These are phyloP conservation scores for Psilanteris sp. DNA, from an alignment of 1,140 invertebrate species.

Conservation along the genomic window DNA sequence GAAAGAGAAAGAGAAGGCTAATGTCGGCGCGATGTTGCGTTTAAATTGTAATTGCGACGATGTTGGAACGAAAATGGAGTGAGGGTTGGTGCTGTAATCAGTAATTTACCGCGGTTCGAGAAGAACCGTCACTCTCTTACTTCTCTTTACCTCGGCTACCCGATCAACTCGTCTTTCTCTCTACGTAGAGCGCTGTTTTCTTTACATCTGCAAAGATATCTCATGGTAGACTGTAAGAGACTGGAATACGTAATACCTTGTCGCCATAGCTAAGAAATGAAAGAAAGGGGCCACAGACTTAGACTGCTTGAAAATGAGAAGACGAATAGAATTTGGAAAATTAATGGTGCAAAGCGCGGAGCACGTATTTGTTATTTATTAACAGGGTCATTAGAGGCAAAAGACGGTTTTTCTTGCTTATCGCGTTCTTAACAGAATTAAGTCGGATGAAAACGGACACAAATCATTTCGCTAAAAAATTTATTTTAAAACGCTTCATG, in stretches of 20 bases:
- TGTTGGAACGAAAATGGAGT: conserved; percentile 37
- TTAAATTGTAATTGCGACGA: conserved; percentile 63
- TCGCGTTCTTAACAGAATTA: conserved; percentile 60
- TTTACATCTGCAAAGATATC: conserved; percentile 60
- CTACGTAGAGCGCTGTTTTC: conserved; percentile 11
- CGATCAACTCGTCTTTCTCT: conserved; percentile 39
- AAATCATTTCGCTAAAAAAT: conserved; percentile 42
- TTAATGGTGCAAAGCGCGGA: conserved; percentile 41
- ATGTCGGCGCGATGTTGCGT: conserved; percentile 47
- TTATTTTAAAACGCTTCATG: conserved; percentile 11
- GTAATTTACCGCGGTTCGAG: conserved; percentile 64
- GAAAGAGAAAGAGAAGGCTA: conserved; percentile 27
- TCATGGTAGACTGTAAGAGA: conserved; percentile 47
- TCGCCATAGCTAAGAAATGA: conserved; percentile 40
- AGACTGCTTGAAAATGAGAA: conserved; percentile 43
- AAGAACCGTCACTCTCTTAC: conserved; percentile 52
- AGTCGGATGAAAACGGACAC: conserved; percentile 10
- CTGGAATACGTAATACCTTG: conserved; percentile 57
- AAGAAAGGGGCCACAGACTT: conserved; percentile 28
- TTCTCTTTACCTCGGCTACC: conserved; percentile 6
- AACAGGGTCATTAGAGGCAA: conserved; percentile 53
- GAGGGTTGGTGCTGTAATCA: conserved; percentile 54
- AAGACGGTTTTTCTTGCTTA: conserved; percentile 52
- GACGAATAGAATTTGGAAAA: conserved; percentile 59
- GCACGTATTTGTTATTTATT: conserved; percentile 64